Evolutionary conservation across 2,113 vertebrate genomes (phyloP), one percentile per base, ranked within the genome.

Genomic region (Carassius gibelio): DNA sequence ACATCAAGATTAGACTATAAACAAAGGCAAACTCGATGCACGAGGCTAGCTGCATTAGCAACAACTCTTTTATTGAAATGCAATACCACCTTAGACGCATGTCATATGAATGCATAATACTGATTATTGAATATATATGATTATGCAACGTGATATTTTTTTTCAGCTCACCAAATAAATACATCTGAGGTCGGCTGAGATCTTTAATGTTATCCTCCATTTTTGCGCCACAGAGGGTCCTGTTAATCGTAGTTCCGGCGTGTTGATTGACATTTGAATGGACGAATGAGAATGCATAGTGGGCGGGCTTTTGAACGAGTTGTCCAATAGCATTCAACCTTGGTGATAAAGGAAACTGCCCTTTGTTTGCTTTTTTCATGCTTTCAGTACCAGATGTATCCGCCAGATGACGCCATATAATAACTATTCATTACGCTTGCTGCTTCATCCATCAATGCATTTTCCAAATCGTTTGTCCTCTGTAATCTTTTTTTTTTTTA

Each of bases 131-230:
- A 72, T 4, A 42, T n/a, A 75, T 45, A 84, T 75, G 72, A 17
- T 57, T 81, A 55, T 84, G 82, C 85, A 84, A 78, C 38, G 17
- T 26, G 3, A 45, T 36, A 5, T 8, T 61, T 13, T 81, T 38
- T 59, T 34, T 64, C 38, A 64, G 88, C 94, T 95, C 90, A 95
- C 95, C 95, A 84, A 95, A 95, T 85, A 95, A 93, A 82, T 91
- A 95, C 93, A 95, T 94, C 75, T 95, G 93, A 34, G 94, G 94
- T 94, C 94, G 91, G 92, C 90, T 92, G 84, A 88, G 30, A 75
- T 94, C 92, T 85, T 92, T 90, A 66, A 91, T 86, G 83, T 71
- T 84, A 75, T 91, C 91, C 87, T 93, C 94, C 94, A 95, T 95
- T 86, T 93, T 94, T 91, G 84, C 62, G 85, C 89, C 68, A 84